These are phyloP conservation scores for Opisthocomus hoazin DNA, from an alignment of 2,113 vertebrate genomes.

Conservation along the genomic window DNA sequence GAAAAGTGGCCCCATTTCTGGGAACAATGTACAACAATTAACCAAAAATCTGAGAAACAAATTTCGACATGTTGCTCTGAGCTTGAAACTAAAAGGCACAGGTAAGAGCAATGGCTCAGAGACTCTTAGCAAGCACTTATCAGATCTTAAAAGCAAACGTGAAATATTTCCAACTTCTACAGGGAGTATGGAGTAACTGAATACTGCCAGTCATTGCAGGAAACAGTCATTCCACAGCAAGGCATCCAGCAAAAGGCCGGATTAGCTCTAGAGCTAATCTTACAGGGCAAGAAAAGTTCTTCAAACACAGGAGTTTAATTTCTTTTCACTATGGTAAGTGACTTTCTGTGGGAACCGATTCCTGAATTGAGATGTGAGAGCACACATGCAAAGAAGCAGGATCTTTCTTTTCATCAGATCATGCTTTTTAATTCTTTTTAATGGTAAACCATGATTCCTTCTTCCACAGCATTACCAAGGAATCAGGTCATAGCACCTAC, in stretches of 20 bases:
- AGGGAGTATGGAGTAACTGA: neutral
- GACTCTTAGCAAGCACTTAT: neutral
- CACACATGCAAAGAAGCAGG: neutral
- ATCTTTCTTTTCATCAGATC: neutral
- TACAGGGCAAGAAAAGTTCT: neutral
- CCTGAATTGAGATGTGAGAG: neutral
- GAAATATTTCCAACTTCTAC: neutral
- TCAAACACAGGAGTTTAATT: neutral
- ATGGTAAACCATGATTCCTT: neutral
- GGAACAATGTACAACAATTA: neutral
- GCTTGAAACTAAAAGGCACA: neutral
- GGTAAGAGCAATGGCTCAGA: neutral
- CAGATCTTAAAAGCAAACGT: neutral
- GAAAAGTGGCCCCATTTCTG: neutral
- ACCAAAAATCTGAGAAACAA: neutral
- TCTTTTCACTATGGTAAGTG: neutral
- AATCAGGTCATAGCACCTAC: neutral
- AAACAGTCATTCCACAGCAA: neutral
- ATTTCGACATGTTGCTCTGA: neutral
- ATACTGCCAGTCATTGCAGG: neutral
- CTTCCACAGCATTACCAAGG: neutral
- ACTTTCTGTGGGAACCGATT: neutral
- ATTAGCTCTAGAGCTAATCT: neutral
- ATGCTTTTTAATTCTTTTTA: neutral
- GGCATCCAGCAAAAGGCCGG: neutral